These are phyloP conservation scores for Lepidostoma basale DNA, from an alignment of 1,140 invertebrate genomes.

Conservation along the genomic window DNA sequence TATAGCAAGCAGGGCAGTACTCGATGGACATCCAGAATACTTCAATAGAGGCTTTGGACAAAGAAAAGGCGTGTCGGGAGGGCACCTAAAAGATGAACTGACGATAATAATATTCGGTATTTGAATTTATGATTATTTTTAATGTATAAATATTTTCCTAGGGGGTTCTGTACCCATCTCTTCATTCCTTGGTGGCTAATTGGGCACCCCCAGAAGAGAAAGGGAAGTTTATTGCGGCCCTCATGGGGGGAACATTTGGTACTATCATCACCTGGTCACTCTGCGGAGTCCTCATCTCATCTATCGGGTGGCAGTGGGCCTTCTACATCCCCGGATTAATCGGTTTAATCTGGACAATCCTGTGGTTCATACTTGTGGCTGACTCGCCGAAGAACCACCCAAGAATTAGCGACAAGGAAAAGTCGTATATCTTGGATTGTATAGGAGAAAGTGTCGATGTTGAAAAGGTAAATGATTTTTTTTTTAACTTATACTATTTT, in stretches of 20 bases:
- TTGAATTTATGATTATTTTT: background rate
- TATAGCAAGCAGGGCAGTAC: too few relatives aligned
- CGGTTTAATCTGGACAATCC: conserved; percentile 64
- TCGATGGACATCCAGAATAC: too few relatives aligned
- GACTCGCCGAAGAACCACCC: conserved; percentile 78
- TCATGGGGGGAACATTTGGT: conserved; percentile 78
- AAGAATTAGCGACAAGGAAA: conserved; percentile 77
- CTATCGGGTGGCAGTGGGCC: conserved; percentile 73
- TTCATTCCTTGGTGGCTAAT: conserved; percentile 72
- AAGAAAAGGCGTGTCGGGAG: too few relatives aligned
- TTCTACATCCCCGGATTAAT: conserved; percentile 74
- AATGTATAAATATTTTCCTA: conserved; percentile 47
- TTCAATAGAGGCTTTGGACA: too few relatives aligned
- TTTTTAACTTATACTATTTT: too few relatives aligned
- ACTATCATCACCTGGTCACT: conserved; percentile 77
- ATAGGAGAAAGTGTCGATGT: conserved; percentile 60
- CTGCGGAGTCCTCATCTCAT: conserved; percentile 68
- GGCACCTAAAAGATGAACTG: too few relatives aligned
- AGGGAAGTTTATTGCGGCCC: conserved; percentile 75
- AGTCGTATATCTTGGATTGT: conserved; percentile 72
- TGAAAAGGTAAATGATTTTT: conserved; percentile 51
- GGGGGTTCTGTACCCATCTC: conserved; percentile 74
- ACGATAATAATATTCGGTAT: too few relatives aligned
- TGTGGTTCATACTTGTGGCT: conserved; percentile 70
- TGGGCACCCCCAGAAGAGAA: conserved; percentile 80